Evolutionary conservation across 1,140 invertebrate genomes (phyloP).

Genomic region (Aphis gossypii): DNA sequence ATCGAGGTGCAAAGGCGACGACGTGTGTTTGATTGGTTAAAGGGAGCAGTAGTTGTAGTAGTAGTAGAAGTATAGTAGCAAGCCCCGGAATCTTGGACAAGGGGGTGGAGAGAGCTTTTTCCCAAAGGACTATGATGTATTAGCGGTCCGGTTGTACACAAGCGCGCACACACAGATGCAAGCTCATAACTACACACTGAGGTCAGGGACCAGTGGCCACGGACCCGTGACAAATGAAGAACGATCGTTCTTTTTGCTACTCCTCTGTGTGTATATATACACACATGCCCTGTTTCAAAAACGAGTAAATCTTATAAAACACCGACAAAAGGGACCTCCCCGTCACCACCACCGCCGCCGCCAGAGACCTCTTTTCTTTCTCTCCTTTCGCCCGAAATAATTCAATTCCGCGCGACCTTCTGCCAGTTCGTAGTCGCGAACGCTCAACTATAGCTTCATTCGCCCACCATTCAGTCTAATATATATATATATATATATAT

Average conservation of each 20-base stretch:
- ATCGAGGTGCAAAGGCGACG: constrained; percentile 48
- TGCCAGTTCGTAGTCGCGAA: neutral
- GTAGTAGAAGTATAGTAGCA: neutral
- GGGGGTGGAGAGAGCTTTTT: neutral
- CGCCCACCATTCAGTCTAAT: neutral
- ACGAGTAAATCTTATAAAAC: constrained; percentile 57
- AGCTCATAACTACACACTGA: constrained; percentile 31
- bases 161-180: neutral
- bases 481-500: neutral
- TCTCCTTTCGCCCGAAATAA: constrained; percentile 42
- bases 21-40: constrained; percentile 56
- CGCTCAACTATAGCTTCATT: neutral
- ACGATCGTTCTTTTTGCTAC: constrained; percentile 55
- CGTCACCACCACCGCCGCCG: neutral
- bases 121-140: constrained; percentile 55
- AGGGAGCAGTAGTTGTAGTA: neutral
- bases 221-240: constrained; percentile 58
- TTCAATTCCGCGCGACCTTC: constrained; percentile 39
- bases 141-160: constrained; percentile 45
- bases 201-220: constrained; percentile 55
- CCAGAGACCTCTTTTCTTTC: constrained; percentile 25
- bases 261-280: constrained; percentile 1
- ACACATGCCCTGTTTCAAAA: constrained; percentile 38
- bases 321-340: constrained; percentile 44
- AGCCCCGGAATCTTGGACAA: neutral